A percentile compares a stretch with the other conserved stretches of the same genome.
These are phyloP conservation scores for Chrosomus eos DNA, from an alignment of 2,797 vertebrate species.

Conservation along the genomic window DNA sequence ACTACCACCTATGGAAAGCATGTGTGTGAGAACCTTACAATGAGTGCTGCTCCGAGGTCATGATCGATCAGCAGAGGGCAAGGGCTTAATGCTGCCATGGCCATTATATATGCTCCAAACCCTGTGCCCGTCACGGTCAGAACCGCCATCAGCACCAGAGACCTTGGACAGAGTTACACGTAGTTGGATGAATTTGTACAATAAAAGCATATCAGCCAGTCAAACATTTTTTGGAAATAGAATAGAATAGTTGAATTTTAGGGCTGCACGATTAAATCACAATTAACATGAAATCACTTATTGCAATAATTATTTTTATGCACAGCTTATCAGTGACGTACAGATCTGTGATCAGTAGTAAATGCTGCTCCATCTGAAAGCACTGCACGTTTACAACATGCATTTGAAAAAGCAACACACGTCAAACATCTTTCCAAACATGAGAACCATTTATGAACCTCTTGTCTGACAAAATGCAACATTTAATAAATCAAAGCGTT, in stretches of 20 bases:
- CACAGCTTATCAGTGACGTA: no score
- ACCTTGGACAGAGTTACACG: slow-evolving; percentile 65
- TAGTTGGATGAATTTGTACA: background rate
- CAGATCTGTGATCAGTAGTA: no score
- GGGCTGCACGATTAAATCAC: no score
- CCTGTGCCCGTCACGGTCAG: slow-evolving; percentile 77
- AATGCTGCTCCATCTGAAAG: no score
- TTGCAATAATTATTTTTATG: no score
- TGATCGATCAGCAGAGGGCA: slow-evolving; percentile 80
- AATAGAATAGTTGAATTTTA: background rate
- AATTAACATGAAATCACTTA: no score
- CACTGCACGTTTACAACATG: no score
- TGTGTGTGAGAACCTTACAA: slow-evolving; percentile 73
- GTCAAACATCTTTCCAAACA: no score
- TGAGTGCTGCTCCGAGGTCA: slow-evolving; percentile 71
- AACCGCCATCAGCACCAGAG: slow-evolving; percentile 75
- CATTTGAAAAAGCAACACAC: no score
- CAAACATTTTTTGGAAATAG: background rate
- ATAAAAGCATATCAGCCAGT: background rate
- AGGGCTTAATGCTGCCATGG: slow-evolving; percentile 81
- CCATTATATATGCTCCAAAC: slow-evolving; percentile 83
- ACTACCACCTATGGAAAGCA: background rate
- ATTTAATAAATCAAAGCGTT: no score
- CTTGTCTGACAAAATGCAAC: no score
- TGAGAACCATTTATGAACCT: no score